Percentiles rank a stretch among this genome's conserved stretches.
phyloP scores from a whole-genome alignment of 1,140 invertebrate genomes.

The Aphaenogaster ashmeadi region DNA sequence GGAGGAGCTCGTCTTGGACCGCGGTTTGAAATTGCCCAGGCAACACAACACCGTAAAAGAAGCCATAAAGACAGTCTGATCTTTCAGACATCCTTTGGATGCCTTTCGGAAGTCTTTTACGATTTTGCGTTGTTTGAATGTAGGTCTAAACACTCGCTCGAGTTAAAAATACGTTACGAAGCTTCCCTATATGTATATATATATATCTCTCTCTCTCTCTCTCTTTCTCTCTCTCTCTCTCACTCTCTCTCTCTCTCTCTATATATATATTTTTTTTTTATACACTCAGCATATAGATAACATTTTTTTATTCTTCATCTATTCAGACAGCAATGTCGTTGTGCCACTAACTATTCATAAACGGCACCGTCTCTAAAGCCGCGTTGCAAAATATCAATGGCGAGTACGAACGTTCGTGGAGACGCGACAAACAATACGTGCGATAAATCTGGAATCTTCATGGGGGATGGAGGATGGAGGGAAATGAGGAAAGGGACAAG shows the following conservation, averaged over 20 bases:
- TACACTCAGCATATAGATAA: conserved; percentile 79
- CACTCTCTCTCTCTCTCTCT: not conserved
- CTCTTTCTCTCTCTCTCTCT: not conserved
- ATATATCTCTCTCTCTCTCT: not conserved
- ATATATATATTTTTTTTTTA: conserved; percentile 72
- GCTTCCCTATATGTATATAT: conserved; percentile 72
- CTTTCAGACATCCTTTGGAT: conserved; percentile 10
- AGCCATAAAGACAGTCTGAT: conserved; percentile 16
- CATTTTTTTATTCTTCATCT: conserved; percentile 73
- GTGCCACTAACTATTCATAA: conserved; percentile 75
- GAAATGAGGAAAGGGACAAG: conserved; percentile 4
- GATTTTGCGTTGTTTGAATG: conserved; percentile 32
- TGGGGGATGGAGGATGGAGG: not conserved
- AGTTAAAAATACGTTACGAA: conserved; percentile 81
- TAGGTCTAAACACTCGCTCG: conserved; percentile 80
- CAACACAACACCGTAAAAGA: conserved; percentile 29
- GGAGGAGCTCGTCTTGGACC: conserved; percentile 65
- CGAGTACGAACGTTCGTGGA: conserved; percentile 50
- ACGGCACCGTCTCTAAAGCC: conserved; percentile 64
- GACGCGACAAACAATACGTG: conserved; percentile 54
- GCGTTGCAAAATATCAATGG: conserved; percentile 64
- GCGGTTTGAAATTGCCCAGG: conserved; percentile 61
- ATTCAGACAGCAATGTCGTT: conserved; percentile 78
- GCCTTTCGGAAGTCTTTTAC: conserved; percentile 8
- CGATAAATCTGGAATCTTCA: conserved; percentile 16